phyloP scores from a whole-genome alignment of 2,888 invertebrate genomes.

The Caenorhabditis imperialis region DNA sequence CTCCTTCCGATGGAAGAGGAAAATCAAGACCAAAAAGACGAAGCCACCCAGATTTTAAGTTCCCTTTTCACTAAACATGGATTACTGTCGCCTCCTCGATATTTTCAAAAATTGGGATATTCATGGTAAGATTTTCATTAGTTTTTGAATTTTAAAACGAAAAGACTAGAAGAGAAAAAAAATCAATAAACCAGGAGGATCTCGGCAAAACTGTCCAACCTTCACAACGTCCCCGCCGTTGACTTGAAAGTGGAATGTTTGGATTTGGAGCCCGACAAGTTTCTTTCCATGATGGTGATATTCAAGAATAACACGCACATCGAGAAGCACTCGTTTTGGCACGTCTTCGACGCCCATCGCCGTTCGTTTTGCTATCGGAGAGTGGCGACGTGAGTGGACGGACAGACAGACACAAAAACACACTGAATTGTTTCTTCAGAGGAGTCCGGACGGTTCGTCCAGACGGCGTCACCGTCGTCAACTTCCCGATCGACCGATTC shows the following conservation, averaged over 20 bases:
- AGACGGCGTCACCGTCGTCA: slow-evolving; percentile 5
- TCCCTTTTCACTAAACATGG: slow-evolving; percentile 19
- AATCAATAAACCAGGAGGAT: slow-evolving; percentile 7
- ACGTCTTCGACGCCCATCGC: slow-evolving; percentile 19
- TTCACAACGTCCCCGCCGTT: slow-evolving; percentile 21
- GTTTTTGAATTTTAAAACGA: background rate
- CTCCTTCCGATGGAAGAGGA: too few relatives aligned
- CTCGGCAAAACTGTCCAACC: background rate
- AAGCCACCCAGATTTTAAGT: background rate
- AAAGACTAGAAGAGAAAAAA: too few relatives aligned
- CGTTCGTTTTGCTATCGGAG: slow-evolving; percentile 21
- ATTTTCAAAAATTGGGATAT: background rate
- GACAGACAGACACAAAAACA: too few relatives aligned
- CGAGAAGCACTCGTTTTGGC: background rate
- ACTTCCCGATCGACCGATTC: slow-evolving; percentile 32
- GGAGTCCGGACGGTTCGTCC: slow-evolving; percentile 2
- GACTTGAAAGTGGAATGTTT: slow-evolving; percentile 24
- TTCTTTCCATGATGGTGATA: slow-evolving; percentile 6
- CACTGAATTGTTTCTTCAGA: slow-evolving; percentile 6
- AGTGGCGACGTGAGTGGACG: slow-evolving; percentile 20
- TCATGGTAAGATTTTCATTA: slow-evolving; percentile 7
- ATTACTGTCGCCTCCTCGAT: background rate
- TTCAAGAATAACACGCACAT: background rate
- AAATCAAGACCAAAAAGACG: too few relatives aligned
- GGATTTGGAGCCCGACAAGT: slow-evolving; percentile 2